Base-by-base conservation (phyloP, 2,797 vertebrate species). In the Cottoperca gobio region DNA sequence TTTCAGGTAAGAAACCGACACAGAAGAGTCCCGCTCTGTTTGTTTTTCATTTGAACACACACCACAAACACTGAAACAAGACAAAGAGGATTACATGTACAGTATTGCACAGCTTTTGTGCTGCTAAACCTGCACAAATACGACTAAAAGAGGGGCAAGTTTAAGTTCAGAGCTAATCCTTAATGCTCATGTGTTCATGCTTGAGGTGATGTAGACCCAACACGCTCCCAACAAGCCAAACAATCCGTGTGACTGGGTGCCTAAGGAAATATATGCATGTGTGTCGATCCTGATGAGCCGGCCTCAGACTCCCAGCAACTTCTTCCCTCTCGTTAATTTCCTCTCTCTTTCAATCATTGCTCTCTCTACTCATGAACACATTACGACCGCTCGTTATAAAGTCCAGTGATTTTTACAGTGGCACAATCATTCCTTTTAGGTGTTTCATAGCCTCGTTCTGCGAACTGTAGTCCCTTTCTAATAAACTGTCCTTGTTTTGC, bases 1-100 rank as follows among this genome's bases (percentile, higher is more conserved):
- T 99, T 99, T 89, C 97, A 99, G 97, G 98, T 98, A 96, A 92
- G 24, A 26, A 54, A n/a, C 31, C 33, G 14, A 3, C 4, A 9
- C 21, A 26, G 6, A 31, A 8, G n/a, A 39, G 12, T 3, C 19
- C 3, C 35, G 10, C 5, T 16, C 45, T 58, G 19, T 42, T 49
- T 39, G 3, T 13, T 21, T 3, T 31, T 35, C 6, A 23, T 31
- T 65, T 33, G 8, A 57, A 13, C 9, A 39, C 7, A 43, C 62
- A 42, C 4, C 2, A 23, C 21, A 65, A 45, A 62, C 24, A 16
- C 28, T 50, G 39, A 35, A 57, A 49, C 40, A 13, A 39, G 53
- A 33, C 2, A 8, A 8, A 33, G 31, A 33, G 31, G 31, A 31
- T 33, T 31, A 8, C 7, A 7, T 31, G 31, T 7, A 5, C 28